phyloP scores from a whole-genome alignment of 2,888 invertebrate species.

The Odontomyia ornata region DNA sequence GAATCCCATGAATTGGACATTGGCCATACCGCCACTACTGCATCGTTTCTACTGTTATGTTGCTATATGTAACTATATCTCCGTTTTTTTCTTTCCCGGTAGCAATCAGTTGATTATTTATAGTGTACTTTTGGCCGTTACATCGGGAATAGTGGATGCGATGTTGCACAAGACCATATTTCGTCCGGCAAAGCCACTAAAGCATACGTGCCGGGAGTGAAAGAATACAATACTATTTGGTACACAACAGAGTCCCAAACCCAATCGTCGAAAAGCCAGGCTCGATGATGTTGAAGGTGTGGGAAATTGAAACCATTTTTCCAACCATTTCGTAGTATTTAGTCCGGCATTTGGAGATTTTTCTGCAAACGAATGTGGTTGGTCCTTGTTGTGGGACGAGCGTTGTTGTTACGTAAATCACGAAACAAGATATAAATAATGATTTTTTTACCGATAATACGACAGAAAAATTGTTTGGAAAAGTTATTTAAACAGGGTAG shows the following conservation, averaged over 20 bases:
- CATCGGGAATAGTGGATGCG: background rate
- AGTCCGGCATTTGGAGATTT: slow-evolving; percentile 9
- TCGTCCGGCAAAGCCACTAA: slow-evolving; percentile 28
- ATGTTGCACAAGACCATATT: slow-evolving; percentile 20
- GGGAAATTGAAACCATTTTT: slow-evolving; percentile 27
- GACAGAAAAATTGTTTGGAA: slow-evolving; percentile 37
- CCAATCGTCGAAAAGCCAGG: background rate
- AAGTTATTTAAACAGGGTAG: slow-evolving; percentile 16
- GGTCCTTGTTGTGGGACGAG: background rate
- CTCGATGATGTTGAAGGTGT: background rate
- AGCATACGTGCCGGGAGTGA: slow-evolving; percentile 7
- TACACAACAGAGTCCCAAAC: background rate
- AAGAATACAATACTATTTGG: background rate
- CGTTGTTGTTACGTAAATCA: slow-evolving; percentile 26
- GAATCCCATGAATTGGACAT: slow-evolving; percentile 27
- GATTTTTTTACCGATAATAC: slow-evolving; percentile 33
- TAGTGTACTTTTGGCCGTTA: slow-evolving; percentile 19
- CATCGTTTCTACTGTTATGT: background rate
- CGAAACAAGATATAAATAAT: slow-evolving; percentile 3
- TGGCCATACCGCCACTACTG: slow-evolving; percentile 11
- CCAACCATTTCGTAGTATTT: slow-evolving; percentile 29
- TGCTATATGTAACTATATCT: background rate
- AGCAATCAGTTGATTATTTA: slow-evolving; percentile 39
- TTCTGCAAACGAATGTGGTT: slow-evolving; percentile 9
- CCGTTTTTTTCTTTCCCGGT: background rate